Evolutionary conservation across 2,797 vertebrate genomes (phyloP), one percentile per base, ranked within the genome.

Genomic region (Oreonectes daqikongensis): DNA sequence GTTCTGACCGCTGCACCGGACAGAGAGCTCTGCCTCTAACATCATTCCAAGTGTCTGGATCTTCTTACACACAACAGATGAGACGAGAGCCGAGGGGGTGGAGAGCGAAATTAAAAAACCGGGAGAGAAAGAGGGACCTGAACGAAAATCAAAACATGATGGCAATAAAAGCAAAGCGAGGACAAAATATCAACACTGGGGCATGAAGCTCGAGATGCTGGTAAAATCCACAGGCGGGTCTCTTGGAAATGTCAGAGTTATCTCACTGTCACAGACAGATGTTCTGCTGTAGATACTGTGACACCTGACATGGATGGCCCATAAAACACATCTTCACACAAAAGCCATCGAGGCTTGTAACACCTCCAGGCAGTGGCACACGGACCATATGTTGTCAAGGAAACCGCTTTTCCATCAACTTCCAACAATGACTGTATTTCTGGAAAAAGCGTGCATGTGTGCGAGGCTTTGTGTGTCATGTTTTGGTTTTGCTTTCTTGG

Each of bases 21-120:
- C 60, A 84, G 70, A 60, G 77, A 89, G 86, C 80, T 90, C 77
- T 93, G 92, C 94, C 94, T 93, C 92, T 88, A 93, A 90, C 91
- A 91, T 89, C 92, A 91, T 90, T 92, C 90, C 87, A 90, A 88
- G 85, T 90, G 84, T 88, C 91, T 84, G 82, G 84, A 81, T 90
- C 83, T 87, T 82, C 87, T 61, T 28, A 64, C 64, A 70, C 65
- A 90, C 83, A 83, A 90, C 84, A 44, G 71, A 77, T 85, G 81
- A 86, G 84, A 86, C 74, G 79, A 61, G 55, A 72, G 81, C 64
- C 48, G 61, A 46, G 69, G 81, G 44, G 74, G 72, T 76, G 65
- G 84, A 79, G 78, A 81, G 79, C 57, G 68, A 40, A 35, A 48
- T 57, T 67, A 72, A 88, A 69, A 66, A 55, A 65, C 44, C 9